These are phyloP conservation scores for Aplysina aerophoba DNA, from an alignment of 37 sponge, comb jelly and placozoan genomes.

Conservation along the genomic window DNA sequence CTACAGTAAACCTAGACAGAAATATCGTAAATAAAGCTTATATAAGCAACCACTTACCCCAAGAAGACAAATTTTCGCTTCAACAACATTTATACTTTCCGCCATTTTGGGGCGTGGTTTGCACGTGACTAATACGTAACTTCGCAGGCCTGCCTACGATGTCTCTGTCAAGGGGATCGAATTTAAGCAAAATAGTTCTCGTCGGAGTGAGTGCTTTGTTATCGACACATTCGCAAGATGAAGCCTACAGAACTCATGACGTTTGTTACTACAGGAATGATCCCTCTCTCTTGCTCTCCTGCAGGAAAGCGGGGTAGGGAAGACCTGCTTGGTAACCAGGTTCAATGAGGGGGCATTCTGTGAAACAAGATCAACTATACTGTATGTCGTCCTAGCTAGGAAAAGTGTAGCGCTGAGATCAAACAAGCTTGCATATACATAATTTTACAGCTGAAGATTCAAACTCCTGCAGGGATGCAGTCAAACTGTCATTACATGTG, in stretches of 20 bases:
- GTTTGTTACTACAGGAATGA: not conserved
- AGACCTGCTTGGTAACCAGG: constrained; percentile 76
- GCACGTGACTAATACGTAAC: not conserved
- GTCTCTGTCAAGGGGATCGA: too few relatives aligned
- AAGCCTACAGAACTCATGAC: not conserved
- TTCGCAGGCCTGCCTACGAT: too few relatives aligned
- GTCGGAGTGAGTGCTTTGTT: constrained; percentile 3
- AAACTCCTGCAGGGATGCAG: too few relatives aligned
- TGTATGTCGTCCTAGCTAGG: not conserved
- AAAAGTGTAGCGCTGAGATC: too few relatives aligned
- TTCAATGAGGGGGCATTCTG: constrained; percentile 78
- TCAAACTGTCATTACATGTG: too few relatives aligned
- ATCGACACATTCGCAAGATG: too few relatives aligned
- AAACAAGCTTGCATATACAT: too few relatives aligned
- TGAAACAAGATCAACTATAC: constrained; percentile 31
- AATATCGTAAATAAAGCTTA: not conserved
- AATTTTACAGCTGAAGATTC: too few relatives aligned
- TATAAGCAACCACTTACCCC: constrained; percentile 73
- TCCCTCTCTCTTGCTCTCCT: not conserved
- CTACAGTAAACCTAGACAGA: not conserved
- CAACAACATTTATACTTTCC: constrained; percentile 66
- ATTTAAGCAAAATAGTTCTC: not conserved
- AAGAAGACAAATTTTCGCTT: constrained; percentile 85
- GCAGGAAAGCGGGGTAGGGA: constrained; percentile 84
- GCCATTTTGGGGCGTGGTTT: constrained; percentile 15